phyloP scores from a whole-genome alignment of 2,797 vertebrate species.

The Argya squamiceps region DNA sequence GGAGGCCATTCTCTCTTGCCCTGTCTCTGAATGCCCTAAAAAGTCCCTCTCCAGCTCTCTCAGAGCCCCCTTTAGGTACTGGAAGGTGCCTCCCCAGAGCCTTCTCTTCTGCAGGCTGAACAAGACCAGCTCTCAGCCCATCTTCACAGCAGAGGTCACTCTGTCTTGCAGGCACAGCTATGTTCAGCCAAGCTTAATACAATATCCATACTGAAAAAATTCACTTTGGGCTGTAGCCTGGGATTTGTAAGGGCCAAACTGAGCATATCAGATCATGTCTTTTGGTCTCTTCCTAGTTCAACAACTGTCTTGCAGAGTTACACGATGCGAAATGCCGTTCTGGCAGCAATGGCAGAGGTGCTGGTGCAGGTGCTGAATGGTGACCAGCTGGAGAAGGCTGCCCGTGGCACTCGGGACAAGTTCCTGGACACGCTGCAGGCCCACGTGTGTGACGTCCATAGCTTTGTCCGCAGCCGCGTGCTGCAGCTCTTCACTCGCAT shows the following conservation, averaged over 20 bases:
- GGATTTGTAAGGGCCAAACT: background rate
- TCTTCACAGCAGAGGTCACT: background rate
- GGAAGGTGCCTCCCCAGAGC: background rate
- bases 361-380: constrained; percentile 88
- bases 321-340: constrained; percentile 88
- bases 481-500: constrained; percentile 90
- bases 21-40: background rate
- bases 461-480: constrained; percentile 89
- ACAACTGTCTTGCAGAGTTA: constrained; percentile 79
- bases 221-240: background rate
- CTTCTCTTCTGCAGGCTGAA: background rate
- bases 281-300: background rate
- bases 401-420: constrained; percentile 86
- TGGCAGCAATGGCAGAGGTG: constrained; percentile 89
- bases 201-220: background rate
- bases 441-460: constrained; percentile 86
- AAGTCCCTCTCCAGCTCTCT: background rate
- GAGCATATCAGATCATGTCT: background rate
- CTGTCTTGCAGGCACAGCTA: background rate
- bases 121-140: background rate
- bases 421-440: constrained; percentile 91
- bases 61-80: background rate
- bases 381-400: constrained; percentile 85
- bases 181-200: background rate
- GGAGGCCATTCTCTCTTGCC: background rate